These are phyloP conservation scores for Lepus townsendii DNA, from an alignment of 2,797 vertebrate species.

Conservation along the genomic window DNA sequence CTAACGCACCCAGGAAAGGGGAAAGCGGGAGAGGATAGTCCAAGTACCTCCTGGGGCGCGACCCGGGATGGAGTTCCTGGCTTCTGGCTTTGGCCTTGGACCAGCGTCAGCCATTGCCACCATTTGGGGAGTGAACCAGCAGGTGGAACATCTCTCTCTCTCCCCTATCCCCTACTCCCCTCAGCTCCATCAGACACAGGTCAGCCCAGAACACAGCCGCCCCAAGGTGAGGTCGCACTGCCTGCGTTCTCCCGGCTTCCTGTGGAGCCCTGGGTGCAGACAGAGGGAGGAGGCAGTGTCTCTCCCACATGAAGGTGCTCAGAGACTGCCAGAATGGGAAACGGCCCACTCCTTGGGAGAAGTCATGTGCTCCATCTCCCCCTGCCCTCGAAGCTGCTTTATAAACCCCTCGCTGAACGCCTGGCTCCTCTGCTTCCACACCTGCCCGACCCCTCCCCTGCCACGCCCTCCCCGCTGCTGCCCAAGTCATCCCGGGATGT, in stretches of 20 bases:
- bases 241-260: neutral
- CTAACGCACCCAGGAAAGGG: no score
- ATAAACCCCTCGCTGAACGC: neutral
- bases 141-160: no score
- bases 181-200: neutral
- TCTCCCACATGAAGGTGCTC: no score
- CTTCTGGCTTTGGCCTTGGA: no score
- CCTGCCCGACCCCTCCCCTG: neutral
- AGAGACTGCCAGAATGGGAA: neutral
- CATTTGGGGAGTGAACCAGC: no score
- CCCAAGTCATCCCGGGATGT: neutral
- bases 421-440: neutral
- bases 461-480: neutral
- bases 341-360: no score
- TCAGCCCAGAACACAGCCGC: neutral
- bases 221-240: neutral
- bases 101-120: no score
- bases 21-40: no score
- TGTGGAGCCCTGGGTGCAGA: neutral
- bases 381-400: fast-evolving
- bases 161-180: no score
- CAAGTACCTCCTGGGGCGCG: no score
- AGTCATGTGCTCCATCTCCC: neutral
- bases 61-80: no score
- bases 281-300: neutral